These are phyloP conservation scores for Pseudoatta argentina DNA, from an alignment of 1,140 invertebrate genomes.

Conservation along the genomic window DNA sequence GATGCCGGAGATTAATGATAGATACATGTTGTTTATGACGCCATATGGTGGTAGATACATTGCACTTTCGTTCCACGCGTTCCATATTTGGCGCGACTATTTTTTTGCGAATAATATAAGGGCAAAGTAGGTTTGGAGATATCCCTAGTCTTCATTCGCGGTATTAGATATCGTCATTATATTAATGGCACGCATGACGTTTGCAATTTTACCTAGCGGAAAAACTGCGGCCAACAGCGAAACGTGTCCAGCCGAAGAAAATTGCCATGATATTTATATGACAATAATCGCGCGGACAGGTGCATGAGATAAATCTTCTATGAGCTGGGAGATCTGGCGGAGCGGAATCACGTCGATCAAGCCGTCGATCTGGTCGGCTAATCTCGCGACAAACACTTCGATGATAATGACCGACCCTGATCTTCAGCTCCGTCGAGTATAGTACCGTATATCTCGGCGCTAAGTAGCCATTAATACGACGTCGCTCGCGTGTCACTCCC, in stretches of 20 bases:
- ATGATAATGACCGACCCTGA: constrained; percentile 28
- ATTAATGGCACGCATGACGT: constrained; percentile 50
- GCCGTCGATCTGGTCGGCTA: constrained; percentile 17
- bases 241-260: not conserved
- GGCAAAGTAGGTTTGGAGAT: constrained; percentile 22
- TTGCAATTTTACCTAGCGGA: constrained; percentile 35
- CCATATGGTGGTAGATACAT: constrained; percentile 54
- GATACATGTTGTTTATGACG: constrained; percentile 35
- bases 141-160: constrained; percentile 22
- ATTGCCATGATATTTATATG: constrained; percentile 56
- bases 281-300: constrained; percentile 54
- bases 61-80: constrained; percentile 1
- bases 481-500: constrained; percentile 45
- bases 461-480: constrained; percentile 32
- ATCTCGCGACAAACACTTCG: constrained; percentile 52
- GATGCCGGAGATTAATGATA: constrained; percentile 15
- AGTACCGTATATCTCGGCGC: constrained; percentile 27
- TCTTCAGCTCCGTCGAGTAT: constrained; percentile 39
- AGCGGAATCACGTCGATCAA: constrained; percentile 34
- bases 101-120: constrained; percentile 45
- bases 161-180: constrained; percentile 29
- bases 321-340: constrained; percentile 1
- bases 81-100: constrained; percentile 38
- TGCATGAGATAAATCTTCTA: constrained; percentile 63
- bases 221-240: constrained; percentile 12